Percentiles rank a stretch among this genome's conserved stretches.
These are phyloP conservation scores for Dasysyrphus tricinctus DNA, from an alignment of 2,888 invertebrate species.

Conservation along the genomic window DNA sequence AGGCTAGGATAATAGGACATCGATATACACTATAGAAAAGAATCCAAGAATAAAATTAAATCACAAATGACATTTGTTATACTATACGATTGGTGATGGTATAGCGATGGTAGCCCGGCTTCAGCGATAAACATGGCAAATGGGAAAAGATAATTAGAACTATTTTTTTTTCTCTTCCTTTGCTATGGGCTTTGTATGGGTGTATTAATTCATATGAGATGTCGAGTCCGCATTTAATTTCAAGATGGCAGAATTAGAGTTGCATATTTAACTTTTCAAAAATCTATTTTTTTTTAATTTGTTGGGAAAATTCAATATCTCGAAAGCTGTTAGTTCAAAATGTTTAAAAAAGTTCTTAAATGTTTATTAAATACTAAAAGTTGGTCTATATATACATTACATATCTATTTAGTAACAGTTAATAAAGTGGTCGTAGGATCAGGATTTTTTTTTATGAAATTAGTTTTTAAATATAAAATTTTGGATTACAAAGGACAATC, in stretches of 20 bases:
- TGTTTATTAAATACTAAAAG: too few relatives aligned
- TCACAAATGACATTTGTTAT: constrained; percentile 43
- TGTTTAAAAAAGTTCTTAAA: too few relatives aligned
- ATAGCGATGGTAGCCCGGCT: neutral
- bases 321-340: too few relatives aligned
- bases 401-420: too few relatives aligned
- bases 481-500: too few relatives aligned
- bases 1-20: constrained; percentile 33
- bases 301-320: too few relatives aligned
- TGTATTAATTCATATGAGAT: neutral
- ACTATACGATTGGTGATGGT: constrained; percentile 6
- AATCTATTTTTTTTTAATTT: too few relatives aligned
- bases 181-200: neutral
- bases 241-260: neutral
- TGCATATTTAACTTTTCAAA: too few relatives aligned
- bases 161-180: constrained; percentile 1
- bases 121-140: neutral
- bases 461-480: too few relatives aligned
- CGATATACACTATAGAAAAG: neutral
- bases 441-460: too few relatives aligned
- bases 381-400: too few relatives aligned
- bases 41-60: constrained; percentile 65
- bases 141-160: constrained; percentile 51
- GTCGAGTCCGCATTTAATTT: neutral
- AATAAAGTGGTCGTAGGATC: too few relatives aligned